A percentile compares a stretch with the other conserved stretches of the same genome.
These are phyloP conservation scores for Drosophila kambysellisi DNA, from an alignment of 2,888 invertebrate species.

Conservation along the genomic window DNA sequence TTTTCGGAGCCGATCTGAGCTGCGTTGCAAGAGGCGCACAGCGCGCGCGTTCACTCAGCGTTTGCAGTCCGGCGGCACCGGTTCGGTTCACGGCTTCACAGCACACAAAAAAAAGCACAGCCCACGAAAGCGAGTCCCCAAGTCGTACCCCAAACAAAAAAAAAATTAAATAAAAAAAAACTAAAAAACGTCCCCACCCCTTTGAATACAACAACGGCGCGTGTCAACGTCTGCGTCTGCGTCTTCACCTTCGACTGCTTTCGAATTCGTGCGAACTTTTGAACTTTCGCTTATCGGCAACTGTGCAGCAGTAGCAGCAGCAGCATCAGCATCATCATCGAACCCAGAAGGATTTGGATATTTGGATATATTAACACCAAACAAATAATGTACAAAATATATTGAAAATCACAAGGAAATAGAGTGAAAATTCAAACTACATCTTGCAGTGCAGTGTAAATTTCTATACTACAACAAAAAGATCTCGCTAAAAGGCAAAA, in stretches of 20 bases:
- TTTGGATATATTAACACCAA: slow-evolving; percentile 22
- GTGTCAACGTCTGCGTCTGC: slow-evolving; percentile 67
- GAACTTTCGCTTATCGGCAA: slow-evolving; percentile 71
- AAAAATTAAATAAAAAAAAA: slow-evolving; percentile 10
- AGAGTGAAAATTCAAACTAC: slow-evolving; percentile 32
- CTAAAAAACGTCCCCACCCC: slow-evolving; percentile 12
- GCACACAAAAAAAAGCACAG: slow-evolving; percentile 13
- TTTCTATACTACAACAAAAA: neutral
- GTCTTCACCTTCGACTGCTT: slow-evolving; percentile 66
- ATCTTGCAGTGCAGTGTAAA: slow-evolving; percentile 35
- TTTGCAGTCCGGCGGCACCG: slow-evolving; percentile 85
- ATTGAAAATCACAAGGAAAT: slow-evolving; percentile 19
- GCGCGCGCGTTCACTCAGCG: slow-evolving; percentile 84
- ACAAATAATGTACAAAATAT: slow-evolving; percentile 17
- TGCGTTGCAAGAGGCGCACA: slow-evolving; percentile 74
- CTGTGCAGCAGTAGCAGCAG: slow-evolving; percentile 11
- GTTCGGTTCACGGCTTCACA: slow-evolving; percentile 80
- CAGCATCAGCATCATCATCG: slow-evolving; percentile 3
- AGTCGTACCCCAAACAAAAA: slow-evolving; percentile 32
- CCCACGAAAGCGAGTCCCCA: slow-evolving; percentile 37
- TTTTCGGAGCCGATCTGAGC: slow-evolving; percentile 64
- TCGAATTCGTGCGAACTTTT: slow-evolving; percentile 77
- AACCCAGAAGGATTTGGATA: slow-evolving; percentile 37
- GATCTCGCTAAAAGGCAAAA: slow-evolving; percentile 1
- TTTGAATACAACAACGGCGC: slow-evolving; percentile 54